phyloP scores from a whole-genome alignment of 1,140 invertebrate genomes.

The Drosophila oshimai region DNA sequence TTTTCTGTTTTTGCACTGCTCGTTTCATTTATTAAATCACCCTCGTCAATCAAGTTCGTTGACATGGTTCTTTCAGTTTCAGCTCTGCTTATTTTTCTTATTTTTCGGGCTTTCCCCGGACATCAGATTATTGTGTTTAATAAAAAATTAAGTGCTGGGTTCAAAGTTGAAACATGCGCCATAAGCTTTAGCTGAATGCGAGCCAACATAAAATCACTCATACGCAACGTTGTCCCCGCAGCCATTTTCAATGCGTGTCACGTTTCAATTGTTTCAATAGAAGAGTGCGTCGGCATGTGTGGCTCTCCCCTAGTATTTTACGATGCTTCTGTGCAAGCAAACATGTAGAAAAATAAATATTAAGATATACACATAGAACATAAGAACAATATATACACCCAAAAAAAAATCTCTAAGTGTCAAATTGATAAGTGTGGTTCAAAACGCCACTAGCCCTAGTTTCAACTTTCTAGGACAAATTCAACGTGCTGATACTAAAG shows the following conservation, averaged over 20 bases:
- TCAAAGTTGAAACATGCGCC: slow-evolving; percentile 69
- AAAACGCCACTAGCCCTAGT: no score
- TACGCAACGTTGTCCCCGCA: slow-evolving; percentile 48
- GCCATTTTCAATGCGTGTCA: slow-evolving; percentile 57
- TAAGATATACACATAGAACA: slow-evolving; percentile 47
- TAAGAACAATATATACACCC: slow-evolving; percentile 29
- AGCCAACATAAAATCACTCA: slow-evolving; percentile 52
- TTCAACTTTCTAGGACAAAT: no score
- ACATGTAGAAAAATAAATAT: slow-evolving; percentile 72
- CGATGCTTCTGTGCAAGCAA: slow-evolving; percentile 46
- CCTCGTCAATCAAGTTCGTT: slow-evolving; percentile 78
- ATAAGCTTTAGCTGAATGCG: slow-evolving; percentile 62
- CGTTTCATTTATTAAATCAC: slow-evolving; percentile 75
- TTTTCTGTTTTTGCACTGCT: slow-evolving; percentile 19
- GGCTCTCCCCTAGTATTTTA: background rate
- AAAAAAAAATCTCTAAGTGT: no score
- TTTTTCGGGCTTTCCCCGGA: slow-evolving; percentile 14
- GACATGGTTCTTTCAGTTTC: slow-evolving; percentile 57
- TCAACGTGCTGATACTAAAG: no score
- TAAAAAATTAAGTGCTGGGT: slow-evolving; percentile 75
- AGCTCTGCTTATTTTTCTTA: slow-evolving; percentile 27
- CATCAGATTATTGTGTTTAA: slow-evolving; percentile 69
- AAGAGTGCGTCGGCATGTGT: slow-evolving; percentile 8
- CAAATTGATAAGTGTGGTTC: no score
- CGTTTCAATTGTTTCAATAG: slow-evolving; percentile 72